Conservation (phyloP, 2,888 invertebrate genomes). For the Polietes domitor region DNA sequence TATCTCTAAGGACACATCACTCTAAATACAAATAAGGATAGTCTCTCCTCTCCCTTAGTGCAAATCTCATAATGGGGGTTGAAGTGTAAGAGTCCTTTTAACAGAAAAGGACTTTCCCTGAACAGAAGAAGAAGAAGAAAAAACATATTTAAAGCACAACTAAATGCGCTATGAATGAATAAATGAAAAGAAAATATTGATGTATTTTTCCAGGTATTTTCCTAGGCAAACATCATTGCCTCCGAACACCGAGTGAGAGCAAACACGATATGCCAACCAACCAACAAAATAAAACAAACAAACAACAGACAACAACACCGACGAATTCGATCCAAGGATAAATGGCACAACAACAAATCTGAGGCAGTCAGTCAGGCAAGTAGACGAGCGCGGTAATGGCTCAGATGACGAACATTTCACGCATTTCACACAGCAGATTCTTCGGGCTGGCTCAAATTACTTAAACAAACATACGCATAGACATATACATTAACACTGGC, state of each 20-base stretch:
- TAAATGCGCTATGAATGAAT: slow-evolving; percentile 42
- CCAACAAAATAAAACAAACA: background rate
- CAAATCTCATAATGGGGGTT: too few species aligned
- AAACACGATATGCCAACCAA: background rate
- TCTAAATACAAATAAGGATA: background rate
- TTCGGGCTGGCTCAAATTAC: slow-evolving; percentile 51
- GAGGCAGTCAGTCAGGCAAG: background rate
- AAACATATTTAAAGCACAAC: slow-evolving; percentile 31
- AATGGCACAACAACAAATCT: slow-evolving; percentile 10
- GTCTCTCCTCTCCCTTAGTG: too few species aligned
- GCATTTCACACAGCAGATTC: slow-evolving; percentile 55
- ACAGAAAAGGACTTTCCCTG: background rate
- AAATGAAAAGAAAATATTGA: slow-evolving; percentile 56
- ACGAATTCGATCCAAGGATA: slow-evolving; percentile 25
- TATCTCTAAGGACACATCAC: background rate
- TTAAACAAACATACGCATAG: slow-evolving; percentile 24
- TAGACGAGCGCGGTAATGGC: background rate
- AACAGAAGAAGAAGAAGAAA: background rate
- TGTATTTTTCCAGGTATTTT: slow-evolving; percentile 55
- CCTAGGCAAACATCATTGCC: background rate
- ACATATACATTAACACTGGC: background rate
- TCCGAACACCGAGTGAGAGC: background rate
- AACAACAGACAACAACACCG: slow-evolving; percentile 24
- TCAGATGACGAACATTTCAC: slow-evolving; percentile 33
- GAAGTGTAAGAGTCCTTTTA: too few species aligned